A percentile compares a stretch with the other conserved stretches of the same genome.
Evolutionary conservation across 2,113 vertebrate species (phyloP).

Genomic region (Ahaetulla prasina): DNA sequence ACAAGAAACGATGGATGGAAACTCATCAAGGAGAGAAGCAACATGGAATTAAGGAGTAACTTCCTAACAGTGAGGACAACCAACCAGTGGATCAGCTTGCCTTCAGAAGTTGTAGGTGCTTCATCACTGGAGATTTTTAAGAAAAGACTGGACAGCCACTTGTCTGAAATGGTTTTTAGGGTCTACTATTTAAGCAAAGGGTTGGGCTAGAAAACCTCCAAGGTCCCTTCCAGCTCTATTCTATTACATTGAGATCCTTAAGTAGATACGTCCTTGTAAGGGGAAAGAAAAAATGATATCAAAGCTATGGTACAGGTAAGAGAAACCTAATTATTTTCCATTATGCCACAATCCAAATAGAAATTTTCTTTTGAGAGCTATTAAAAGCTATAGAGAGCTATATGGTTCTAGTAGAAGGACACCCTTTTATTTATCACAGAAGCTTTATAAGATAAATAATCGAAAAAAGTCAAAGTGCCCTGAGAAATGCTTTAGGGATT

Average conservation of each 20-base stretch:
- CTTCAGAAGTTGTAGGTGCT: too few species aligned
- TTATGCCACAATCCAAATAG: neutral
- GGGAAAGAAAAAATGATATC: neutral
- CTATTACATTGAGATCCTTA: neutral
- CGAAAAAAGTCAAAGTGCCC: neutral
- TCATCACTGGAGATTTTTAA: too few species aligned
- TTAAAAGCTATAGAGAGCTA: neutral
- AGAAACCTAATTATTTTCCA: neutral
- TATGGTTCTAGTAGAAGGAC: neutral
- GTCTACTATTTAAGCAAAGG: too few species aligned
- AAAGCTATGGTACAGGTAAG: neutral
- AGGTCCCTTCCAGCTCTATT: too few species aligned
- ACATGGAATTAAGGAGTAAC: too few species aligned
- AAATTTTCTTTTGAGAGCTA: neutral
- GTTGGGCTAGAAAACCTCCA: too few species aligned
- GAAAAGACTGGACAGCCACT: too few species aligned
- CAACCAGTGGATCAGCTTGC: too few species aligned
- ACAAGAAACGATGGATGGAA: too few species aligned
- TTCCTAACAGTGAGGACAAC: too few species aligned
- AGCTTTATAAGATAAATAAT: neutral
- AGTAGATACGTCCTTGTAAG: neutral
- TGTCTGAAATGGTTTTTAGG: too few species aligned
- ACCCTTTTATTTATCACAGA: neutral
- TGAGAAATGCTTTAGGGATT: neutral
- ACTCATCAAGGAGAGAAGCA: too few species aligned